phyloP scores from a whole-genome alignment of 2,113 vertebrate species.

The Vidua chalybeata region DNA sequence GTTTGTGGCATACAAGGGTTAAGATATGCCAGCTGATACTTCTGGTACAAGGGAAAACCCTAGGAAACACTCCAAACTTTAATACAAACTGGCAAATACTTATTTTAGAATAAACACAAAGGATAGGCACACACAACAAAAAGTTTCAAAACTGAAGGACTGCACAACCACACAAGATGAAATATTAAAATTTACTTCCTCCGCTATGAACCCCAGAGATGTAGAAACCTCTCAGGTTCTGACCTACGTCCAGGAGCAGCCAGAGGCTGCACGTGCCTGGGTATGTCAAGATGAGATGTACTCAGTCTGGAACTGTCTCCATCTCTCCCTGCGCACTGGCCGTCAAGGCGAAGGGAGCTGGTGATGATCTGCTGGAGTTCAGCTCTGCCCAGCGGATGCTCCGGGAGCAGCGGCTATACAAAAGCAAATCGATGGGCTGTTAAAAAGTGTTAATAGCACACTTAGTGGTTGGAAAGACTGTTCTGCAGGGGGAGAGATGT shows the following conservation, averaged over 20 bases:
- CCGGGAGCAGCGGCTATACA: background rate
- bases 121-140: background rate
- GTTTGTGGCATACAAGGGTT: background rate
- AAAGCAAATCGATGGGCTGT: background rate
- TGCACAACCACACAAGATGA: background rate
- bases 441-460: background rate
- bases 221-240: background rate
- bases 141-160: background rate
- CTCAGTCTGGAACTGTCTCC: background rate
- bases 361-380: background rate
- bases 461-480: background rate
- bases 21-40: background rate
- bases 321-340: rapidly evolving
- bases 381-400: background rate
- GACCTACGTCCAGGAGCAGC: background rate
- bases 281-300: background rate
- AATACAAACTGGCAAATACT: background rate
- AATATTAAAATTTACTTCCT: background rate
- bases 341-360: rapidly evolving
- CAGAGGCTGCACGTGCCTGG: background rate
- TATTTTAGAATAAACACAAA: background rate
- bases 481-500: background rate
- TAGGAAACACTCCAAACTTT: background rate
- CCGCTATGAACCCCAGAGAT: background rate
- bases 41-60: background rate